phyloP scores from a whole-genome alignment of 2,797 vertebrate species.

The Syngnathus rostellatus region DNA sequence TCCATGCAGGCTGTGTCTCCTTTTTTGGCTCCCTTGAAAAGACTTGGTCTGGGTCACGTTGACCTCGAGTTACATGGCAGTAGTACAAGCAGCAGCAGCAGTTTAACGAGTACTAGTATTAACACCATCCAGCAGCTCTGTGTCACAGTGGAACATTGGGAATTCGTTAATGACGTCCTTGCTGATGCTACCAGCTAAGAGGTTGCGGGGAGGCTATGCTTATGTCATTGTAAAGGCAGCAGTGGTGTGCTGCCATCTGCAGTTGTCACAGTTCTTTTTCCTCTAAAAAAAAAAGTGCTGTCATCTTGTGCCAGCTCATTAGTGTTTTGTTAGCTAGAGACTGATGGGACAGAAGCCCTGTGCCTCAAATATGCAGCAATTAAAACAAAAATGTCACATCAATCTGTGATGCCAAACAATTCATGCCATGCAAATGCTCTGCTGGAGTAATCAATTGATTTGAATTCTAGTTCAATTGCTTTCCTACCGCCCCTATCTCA shows the following conservation, averaged over 20 bases:
- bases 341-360: slow-evolving; percentile 3
- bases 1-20: slow-evolving; percentile 26
- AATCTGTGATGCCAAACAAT: slow-evolving; percentile 4
- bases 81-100: slow-evolving; percentile 24
- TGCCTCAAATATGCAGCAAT: slow-evolving; percentile 11
- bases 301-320: background rate
- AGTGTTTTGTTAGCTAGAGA: background rate
- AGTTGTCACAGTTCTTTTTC: slow-evolving; percentile 34
- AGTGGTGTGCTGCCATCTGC: slow-evolving; percentile 66
- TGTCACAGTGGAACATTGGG: slow-evolving; percentile 14
- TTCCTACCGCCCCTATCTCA: background rate
- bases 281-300: background rate
- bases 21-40: slow-evolving; percentile 37
- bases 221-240: slow-evolving; percentile 38
- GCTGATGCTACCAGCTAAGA: slow-evolving; percentile 15
- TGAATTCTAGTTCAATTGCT: background rate
- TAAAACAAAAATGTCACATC: slow-evolving; percentile 16
- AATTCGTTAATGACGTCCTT: slow-evolving; percentile 31
- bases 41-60: slow-evolving; percentile 51
- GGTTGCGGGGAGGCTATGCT: slow-evolving; percentile 23
- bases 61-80: slow-evolving; percentile 30
- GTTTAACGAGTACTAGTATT: slow-evolving; percentile 18
- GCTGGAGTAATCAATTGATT: background rate
- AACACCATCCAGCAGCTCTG: background rate
- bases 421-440: slow-evolving; percentile 10